Evolutionary conservation across 2,797 vertebrate genomes (phyloP), one percentile per base, ranked within the genome.

Genomic region (Peromyscus aztecus): DNA sequence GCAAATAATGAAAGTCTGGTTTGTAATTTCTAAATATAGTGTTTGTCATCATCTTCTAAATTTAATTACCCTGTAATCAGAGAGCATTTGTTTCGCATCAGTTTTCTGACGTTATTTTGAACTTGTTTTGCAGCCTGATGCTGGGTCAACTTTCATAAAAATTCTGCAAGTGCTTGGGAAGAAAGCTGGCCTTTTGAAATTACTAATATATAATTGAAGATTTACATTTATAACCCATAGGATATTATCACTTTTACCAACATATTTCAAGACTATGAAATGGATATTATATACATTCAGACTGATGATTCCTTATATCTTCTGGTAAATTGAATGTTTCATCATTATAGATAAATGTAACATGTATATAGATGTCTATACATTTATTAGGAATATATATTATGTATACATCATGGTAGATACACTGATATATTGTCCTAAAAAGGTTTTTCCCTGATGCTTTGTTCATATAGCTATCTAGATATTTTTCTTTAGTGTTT

Each of bases 71-170:
- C 82, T 49, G 0, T 88, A 95, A 95, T 92, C 81, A 92, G 57
- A 92, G 63, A 94, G 69, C 77, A 94, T 94, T 95, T 95, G 85
- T 90, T 94, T 90, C 69, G 76, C 76, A 89, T 92, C 71, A 84
- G 11, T 92, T 92, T 73, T 92, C 88, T 96, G 93, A 46, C 61
- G 43, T 85, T 78, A 94, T 81, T 89, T 90, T 13, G 40, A 73
- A 86, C 34, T 83, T 96, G 19, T 92, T 96, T 90, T 92, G 6
- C 63, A 95, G 88, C 16, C n/a, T 94, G 7, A 6, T 80, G 90
- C 52, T 94, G n/a, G 40, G 46, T 90, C 55, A 94, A 49, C 78
- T 94, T 96, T 87, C n/a, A 57, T 84, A 87, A 84, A 71, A 84
- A 90, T 80, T 76, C 31, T 69, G 0, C 57, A 29, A 90, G 3